These are phyloP conservation scores for Cancer borealis DNA, from an alignment of 2,888 invertebrate species.

Conservation along the genomic window DNA sequence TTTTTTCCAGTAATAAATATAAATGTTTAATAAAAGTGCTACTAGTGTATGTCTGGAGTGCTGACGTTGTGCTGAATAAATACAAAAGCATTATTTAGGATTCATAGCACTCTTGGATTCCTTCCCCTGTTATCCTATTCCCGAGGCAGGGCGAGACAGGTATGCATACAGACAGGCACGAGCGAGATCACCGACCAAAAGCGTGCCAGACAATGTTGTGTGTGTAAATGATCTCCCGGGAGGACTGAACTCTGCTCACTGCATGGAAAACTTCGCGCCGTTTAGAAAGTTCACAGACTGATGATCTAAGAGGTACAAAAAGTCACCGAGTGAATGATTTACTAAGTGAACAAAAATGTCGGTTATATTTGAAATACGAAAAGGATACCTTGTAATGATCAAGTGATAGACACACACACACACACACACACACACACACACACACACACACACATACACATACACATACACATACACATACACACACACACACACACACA, in stretches of 20 bases:
- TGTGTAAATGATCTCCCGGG: conserved; percentile 4
- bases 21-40: not conserved
- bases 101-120: not conserved
- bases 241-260: not conserved
- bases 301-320: not conserved
- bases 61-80: not conserved
- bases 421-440: not conserved
- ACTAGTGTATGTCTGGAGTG: not conserved
- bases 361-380: not conserved
- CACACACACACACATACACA: too few relatives aligned
- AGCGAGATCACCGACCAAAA: not conserved
- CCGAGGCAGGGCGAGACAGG: not conserved
- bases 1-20: not conserved
- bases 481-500: not conserved
- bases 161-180: conserved; percentile 29
- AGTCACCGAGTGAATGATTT: not conserved
- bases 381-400: not conserved
- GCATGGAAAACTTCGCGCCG: not conserved
- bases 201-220: not conserved
- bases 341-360: not conserved
- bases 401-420: not conserved
- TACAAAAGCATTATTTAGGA: not conserved
- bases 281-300: not conserved
- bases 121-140: conserved; percentile 23
- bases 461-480: too few relatives aligned